phyloP scores from a whole-genome alignment of 2,888 invertebrate genomes.

The Tachina grossa region DNA sequence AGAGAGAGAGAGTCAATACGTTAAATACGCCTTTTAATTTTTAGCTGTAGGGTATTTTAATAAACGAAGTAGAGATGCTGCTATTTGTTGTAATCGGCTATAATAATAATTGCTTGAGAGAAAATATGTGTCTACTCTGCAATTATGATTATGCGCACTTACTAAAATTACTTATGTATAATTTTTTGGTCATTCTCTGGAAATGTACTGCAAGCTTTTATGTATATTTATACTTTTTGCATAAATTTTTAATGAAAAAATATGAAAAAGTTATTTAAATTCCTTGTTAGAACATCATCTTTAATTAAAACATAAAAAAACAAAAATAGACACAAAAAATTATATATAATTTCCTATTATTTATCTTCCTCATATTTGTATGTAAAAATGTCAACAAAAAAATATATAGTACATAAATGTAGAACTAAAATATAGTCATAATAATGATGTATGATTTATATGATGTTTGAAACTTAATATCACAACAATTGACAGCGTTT shows the following conservation, averaged over 20 bases:
- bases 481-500: slow-evolving; percentile 69
- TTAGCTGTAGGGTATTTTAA: too few relatives aligned
- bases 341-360: slow-evolving; percentile 17
- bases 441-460: slow-evolving; percentile 61
- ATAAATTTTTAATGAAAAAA: not conserved
- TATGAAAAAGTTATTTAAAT: not conserved
- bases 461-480: slow-evolving; percentile 66
- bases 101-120: too few relatives aligned
- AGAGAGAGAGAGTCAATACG: too few relatives aligned
- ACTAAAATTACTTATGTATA: too few relatives aligned
- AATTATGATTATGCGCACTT: too few relatives aligned
- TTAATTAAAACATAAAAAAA: not conserved
- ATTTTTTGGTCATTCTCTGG: too few relatives aligned
- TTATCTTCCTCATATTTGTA: slow-evolving; percentile 26
- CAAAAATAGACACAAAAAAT: not conserved
- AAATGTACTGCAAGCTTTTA: not conserved
- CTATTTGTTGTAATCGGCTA: too few relatives aligned
- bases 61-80: too few relatives aligned
- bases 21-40: too few relatives aligned
- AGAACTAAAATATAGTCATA: slow-evolving; percentile 16
- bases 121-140: too few relatives aligned
- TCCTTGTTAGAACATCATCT: not conserved
- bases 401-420: not conserved
- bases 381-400: slow-evolving; percentile 50
- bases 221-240: not conserved